Conservation (phyloP, 2,888 invertebrate species). For the Xestoiulus laeticollis region DNA sequence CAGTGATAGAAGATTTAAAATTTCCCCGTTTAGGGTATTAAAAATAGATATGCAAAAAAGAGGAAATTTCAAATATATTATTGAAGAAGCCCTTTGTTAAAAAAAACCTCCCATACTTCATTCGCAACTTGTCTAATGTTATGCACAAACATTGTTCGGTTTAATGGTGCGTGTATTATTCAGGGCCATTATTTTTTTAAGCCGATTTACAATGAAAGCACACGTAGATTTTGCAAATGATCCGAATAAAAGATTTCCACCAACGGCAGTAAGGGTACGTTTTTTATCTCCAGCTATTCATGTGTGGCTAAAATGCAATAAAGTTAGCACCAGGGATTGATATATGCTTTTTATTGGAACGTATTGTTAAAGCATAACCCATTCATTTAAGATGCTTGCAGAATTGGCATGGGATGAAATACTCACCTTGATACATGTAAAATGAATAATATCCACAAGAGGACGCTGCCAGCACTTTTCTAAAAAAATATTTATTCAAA, state of each 20-base stretch:
- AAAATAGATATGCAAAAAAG: slow-evolving; percentile 38
- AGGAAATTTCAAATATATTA: not conserved
- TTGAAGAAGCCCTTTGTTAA: not conserved
- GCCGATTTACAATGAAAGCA: not conserved
- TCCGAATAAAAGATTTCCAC: slow-evolving; percentile 7
- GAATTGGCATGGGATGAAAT: not conserved
- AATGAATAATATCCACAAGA: not conserved
- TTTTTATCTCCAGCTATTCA: slow-evolving; percentile 21
- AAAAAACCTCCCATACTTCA: not conserved
- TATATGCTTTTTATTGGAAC: not conserved
- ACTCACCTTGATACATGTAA: not conserved
- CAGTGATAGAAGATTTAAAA: slow-evolving; percentile 25
- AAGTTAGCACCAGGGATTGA: not conserved
- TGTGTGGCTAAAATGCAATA: slow-evolving; percentile 19
- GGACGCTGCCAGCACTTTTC: not conserved
- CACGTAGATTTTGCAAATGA: slow-evolving; percentile 24
- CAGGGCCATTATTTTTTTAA: slow-evolving; percentile 25
- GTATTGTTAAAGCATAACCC: slow-evolving; percentile 1
- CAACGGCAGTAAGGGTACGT: not conserved
- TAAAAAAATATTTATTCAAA: no score
- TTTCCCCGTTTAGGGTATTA: not conserved
- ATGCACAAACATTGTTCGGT: slow-evolving; percentile 5
- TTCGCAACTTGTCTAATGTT: not conserved
- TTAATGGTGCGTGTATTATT: slow-evolving; percentile 7
- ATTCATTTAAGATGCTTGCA: not conserved